These are phyloP conservation scores for Sternarchorhynchus goeldii DNA, from an alignment of 2,797 vertebrate genomes.

Conservation along the genomic window DNA sequence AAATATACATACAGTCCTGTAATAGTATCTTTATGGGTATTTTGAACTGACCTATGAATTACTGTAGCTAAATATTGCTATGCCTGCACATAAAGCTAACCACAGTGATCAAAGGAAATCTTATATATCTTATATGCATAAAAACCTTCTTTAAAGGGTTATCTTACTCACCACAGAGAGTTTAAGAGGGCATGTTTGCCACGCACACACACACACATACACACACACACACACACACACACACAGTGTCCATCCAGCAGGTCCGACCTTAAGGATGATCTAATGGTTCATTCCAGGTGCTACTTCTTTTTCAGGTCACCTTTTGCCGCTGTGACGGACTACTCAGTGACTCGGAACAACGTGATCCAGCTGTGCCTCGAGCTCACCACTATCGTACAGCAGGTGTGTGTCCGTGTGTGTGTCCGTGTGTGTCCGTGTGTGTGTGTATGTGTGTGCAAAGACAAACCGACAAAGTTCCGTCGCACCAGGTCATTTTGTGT, in stretches of 20 bases:
- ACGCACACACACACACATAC: neutral
- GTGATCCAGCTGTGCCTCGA: constrained; percentile 99
- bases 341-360: constrained; percentile 97
- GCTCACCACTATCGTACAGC: constrained; percentile 97
- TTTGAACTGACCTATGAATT: neutral
- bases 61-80: neutral
- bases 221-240: constrained; percentile 14
- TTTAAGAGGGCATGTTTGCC: no score
- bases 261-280: constrained; percentile 71
- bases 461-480: no score
- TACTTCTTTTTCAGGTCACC: constrained; percentile 91
- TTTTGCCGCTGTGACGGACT: constrained; percentile 97
- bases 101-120: constrained; percentile 5
- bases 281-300: constrained; percentile 83
- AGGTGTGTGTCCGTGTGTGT: constrained; percentile 71
- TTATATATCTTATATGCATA: neutral
- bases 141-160: no score
- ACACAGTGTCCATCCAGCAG: constrained; percentile 11
- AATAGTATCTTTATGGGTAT: neutral
- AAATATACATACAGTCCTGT: neutral
- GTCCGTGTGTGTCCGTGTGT: constrained; percentile 6
- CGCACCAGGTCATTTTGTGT: no score
- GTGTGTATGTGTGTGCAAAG: neutral
- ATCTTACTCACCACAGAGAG: neutral
- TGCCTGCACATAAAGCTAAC: constrained; percentile 7